Percentiles rank a stretch among this genome's conserved stretches.
Conservation (phyloP, 2,113 vertebrate species). For the Leiothrix lutea region DNA sequence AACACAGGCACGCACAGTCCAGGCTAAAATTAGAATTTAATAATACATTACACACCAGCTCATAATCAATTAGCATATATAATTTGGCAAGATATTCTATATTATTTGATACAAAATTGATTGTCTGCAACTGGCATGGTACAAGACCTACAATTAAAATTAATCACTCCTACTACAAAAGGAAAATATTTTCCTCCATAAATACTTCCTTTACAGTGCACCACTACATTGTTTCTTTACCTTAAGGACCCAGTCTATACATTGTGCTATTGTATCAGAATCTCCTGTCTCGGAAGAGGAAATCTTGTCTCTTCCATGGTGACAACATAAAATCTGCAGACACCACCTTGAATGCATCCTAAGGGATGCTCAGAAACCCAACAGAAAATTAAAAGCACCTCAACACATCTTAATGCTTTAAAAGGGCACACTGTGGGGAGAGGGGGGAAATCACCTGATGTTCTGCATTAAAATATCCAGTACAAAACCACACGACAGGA, state of each 20-base stretch:
- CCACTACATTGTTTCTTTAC: neutral
- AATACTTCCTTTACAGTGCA: neutral
- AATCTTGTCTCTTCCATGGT: neutral
- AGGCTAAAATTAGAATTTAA: constrained; percentile 24
- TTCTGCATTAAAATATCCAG: neutral
- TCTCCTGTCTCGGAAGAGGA: neutral
- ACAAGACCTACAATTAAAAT: neutral
- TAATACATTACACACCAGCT: neutral
- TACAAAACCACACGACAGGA: neutral
- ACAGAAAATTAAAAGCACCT: neutral
- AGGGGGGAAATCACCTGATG: accelerated
- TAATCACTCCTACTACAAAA: neutral
- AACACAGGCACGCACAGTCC: neutral
- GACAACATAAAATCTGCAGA: neutral
- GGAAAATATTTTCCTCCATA: neutral
- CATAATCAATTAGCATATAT: constrained; percentile 38
- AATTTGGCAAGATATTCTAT: neutral
- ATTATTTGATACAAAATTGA: constrained; percentile 18
- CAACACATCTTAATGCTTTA: neutral
- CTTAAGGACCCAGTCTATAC: neutral
- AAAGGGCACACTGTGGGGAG: neutral
- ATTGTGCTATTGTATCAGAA: neutral
- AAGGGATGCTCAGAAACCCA: neutral
- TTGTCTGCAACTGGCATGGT: neutral
- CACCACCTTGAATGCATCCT: neutral